Base-by-base conservation (phyloP, 2,797 vertebrate genomes). In the Crenuchus spilurus region DNA sequence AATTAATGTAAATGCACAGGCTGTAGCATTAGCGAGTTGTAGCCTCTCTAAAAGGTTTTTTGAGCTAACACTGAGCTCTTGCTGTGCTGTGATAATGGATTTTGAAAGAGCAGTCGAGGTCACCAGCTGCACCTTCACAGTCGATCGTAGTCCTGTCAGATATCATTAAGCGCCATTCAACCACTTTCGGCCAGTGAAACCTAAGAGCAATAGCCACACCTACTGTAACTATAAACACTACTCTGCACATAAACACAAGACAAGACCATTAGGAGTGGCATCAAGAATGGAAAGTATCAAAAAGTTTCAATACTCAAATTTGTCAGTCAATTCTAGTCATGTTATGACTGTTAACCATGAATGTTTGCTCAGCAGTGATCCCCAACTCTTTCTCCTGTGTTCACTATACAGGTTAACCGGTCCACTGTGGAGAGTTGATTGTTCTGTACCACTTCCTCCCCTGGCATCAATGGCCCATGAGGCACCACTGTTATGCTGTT, bases 11-110 rank as follows among this genome's bases (percentile, higher is more conserved):
- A 76, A 63, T 68, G 78, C 70, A 30, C 62, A 51, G 33, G 30
- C 39, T 55, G 48, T 48, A 64, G 72, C 69, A 62, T 72, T 63
- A 75, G 73, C n/a, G 18, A 48, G 30, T 70, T 74, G 55, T 51
- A 49, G 62, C 33, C 41, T 44, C 13, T 22, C 57, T 78, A 44
- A 76, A 77, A 78, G 62, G 35, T 52, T 11, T 16, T 68, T 74
- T 78, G 73, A 84, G 75, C 61, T 7, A 30, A 68, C 26, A 42
- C 20, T 70, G 55, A 70, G 65, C 60, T 69, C 70, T 67, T 71
- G 54, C 51, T 74, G 71, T 61, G 62, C 70, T 76, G 73, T 70
- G 76, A 70, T 82, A 79, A 84, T 82, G 79, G 79, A 74, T 79
- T 81, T 49, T 41, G 39, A 72, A 49, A 67, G 73, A 64, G 64